Percentiles rank a stretch among this genome's conserved stretches.
Conservation (phyloP, 2,888 invertebrate genomes). For the Beris morrisii region DNA sequence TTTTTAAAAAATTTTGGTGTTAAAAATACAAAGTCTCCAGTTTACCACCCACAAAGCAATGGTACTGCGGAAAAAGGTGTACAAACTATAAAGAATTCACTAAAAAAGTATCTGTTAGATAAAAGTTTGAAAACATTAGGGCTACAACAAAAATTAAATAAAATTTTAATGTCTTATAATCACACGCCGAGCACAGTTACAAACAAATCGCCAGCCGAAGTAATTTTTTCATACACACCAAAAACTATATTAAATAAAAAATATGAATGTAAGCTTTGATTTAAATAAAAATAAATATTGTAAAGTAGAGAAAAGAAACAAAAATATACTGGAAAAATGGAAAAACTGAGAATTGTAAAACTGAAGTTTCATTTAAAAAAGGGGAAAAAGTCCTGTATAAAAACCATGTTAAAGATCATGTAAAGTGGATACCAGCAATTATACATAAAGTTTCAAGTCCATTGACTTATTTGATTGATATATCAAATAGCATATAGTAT, state of each 20-base stretch:
- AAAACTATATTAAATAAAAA: constrained; percentile 1
- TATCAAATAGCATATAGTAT: no score
- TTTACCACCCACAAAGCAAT: constrained; percentile 41
- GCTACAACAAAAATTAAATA: background rate
- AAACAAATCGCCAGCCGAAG: background rate
- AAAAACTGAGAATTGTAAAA: no score
- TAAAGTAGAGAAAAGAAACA: no score
- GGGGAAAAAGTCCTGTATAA: no score
- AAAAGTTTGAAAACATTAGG: background rate
- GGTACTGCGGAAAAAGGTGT: constrained; percentile 42
- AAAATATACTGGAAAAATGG: no score
- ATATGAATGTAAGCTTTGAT: no score
- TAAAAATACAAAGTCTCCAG: constrained; percentile 33
- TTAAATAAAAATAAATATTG: no score
- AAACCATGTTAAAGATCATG: no score
- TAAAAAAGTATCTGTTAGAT: constrained; percentile 38
- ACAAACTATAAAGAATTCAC: constrained; percentile 40
- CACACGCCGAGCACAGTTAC: background rate
- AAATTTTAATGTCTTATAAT: background rate
- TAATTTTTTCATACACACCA: constrained; percentile 4
- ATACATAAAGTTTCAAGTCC: no score
- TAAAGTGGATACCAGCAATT: no score
- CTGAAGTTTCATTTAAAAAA: no score
- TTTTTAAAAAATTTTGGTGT: constrained; percentile 36
- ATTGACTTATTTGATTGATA: no score